Conservation (phyloP, 1,140 invertebrate genomes). For the Oscheius sp. region DNA sequence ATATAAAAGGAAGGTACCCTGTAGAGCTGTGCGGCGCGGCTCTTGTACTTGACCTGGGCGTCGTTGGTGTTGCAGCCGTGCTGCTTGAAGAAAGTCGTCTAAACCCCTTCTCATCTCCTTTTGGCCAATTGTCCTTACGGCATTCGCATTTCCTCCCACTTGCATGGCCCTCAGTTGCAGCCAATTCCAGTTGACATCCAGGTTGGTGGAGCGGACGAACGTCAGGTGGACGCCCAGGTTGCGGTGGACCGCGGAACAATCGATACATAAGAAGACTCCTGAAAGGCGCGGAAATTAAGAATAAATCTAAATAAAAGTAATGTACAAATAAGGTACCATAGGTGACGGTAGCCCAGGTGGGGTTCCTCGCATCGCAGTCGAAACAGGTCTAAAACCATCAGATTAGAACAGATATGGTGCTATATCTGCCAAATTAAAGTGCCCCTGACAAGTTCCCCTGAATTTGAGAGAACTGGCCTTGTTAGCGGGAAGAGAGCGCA, state of each 20-base stretch:
- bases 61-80: slow-evolving; percentile 87
- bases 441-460: neutral
- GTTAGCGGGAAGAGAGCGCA: slow-evolving; percentile 39
- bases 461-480: slow-evolving; percentile 38
- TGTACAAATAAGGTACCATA: slow-evolving; percentile 82
- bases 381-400: slow-evolving; percentile 78
- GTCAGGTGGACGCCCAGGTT: slow-evolving; percentile 73
- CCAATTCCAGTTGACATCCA: slow-evolving; percentile 79
- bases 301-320: neutral
- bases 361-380: slow-evolving; percentile 95
- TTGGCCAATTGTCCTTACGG: no score
- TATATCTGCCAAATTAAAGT: neutral
- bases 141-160: slow-evolving; percentile 94
- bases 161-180: slow-evolving; percentile 92
- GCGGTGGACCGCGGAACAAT: slow-evolving; percentile 95
- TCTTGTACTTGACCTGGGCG: slow-evolving; percentile 95
- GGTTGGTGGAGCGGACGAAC: slow-evolving; percentile 71
- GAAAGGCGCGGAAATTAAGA: neutral
- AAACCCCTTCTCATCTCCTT: no score
- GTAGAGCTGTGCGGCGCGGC: slow-evolving; percentile 87
- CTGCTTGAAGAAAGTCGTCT: slow-evolving; percentile 87
- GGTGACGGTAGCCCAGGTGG: slow-evolving; percentile 97
- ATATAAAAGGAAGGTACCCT: slow-evolving; percentile 63
- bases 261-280: slow-evolving; percentile 92
- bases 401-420: slow-evolving; percentile 6